These are phyloP conservation scores for Sylvicola cinctus DNA, from an alignment of 2,888 invertebrate species.

Conservation along the genomic window DNA sequence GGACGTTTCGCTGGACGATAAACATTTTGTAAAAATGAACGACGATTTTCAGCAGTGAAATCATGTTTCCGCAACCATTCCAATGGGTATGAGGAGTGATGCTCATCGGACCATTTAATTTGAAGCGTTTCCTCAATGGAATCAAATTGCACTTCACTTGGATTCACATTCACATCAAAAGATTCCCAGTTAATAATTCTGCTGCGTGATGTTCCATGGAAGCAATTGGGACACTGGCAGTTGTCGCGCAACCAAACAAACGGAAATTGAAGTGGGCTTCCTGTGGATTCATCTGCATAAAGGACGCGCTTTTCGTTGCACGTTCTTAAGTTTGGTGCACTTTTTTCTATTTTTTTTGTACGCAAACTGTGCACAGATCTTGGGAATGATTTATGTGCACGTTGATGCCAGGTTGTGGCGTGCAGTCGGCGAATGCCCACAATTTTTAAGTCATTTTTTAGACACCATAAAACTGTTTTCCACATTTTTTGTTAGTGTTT, in stretches of 20 bases:
- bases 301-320: too few relatives aligned
- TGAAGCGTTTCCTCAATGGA: slow-evolving; percentile 15
- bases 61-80: slow-evolving; percentile 39
- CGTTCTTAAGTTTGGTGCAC: too few relatives aligned
- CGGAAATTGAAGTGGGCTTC: too few relatives aligned
- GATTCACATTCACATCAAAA: slow-evolving; percentile 33
- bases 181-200: slow-evolving; percentile 37
- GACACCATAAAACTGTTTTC: too few relatives aligned
- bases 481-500: too few relatives aligned
- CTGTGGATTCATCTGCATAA: too few relatives aligned
- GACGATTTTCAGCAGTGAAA: slow-evolving; percentile 28
- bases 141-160: slow-evolving; percentile 10
- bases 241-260: slow-evolving; percentile 57
- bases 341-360: too few relatives aligned
- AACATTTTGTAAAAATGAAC: slow-evolving; percentile 27
- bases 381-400: too few relatives aligned
- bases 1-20: slow-evolving; percentile 31
- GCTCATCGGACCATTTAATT: slow-evolving; percentile 41
- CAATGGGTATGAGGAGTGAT: slow-evolving; percentile 31
- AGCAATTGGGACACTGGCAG: slow-evolving; percentile 45
- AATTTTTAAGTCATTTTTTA: too few relatives aligned
- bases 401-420: too few relatives aligned
- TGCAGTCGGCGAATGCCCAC: too few relatives aligned
- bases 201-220: slow-evolving; percentile 36
- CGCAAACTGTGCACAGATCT: too few relatives aligned